These are phyloP conservation scores for Mimumesa dahlbomi DNA, from an alignment of 2,888 invertebrate species.

Conservation along the genomic window DNA sequence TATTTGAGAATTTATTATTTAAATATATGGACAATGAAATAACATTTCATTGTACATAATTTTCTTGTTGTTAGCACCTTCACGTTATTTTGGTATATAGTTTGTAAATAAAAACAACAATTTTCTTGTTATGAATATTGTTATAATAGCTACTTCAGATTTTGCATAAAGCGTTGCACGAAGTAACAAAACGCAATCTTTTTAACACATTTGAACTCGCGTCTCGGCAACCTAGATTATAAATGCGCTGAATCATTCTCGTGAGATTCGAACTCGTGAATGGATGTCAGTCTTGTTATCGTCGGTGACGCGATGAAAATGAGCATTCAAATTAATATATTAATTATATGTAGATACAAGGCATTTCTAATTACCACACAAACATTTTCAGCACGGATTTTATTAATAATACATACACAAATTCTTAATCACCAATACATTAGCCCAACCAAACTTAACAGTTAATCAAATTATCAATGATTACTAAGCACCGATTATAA, in stretches of 20 bases:
- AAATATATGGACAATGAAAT: too few species aligned
- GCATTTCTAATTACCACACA: not conserved
- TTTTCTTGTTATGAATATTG: not conserved
- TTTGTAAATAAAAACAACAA: too few species aligned
- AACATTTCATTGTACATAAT: too few species aligned
- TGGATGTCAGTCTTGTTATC: constrained; percentile 42
- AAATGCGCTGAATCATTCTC: constrained; percentile 41
- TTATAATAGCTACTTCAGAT: not conserved
- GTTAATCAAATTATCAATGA: too few species aligned
- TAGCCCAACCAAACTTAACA: too few species aligned
- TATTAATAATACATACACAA: too few species aligned
- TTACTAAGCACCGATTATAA: too few species aligned
- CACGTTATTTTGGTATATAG: too few species aligned
- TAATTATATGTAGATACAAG: constrained; percentile 28
- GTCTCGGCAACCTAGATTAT: constrained; percentile 28
- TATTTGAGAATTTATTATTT: too few species aligned
- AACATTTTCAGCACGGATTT: not conserved
- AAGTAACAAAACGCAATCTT: constrained; percentile 21
- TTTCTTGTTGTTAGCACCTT: too few species aligned
- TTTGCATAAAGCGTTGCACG: not conserved
- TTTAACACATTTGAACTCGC: constrained; percentile 19
- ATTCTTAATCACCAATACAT: too few species aligned
- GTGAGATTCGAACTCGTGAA: constrained; percentile 27
- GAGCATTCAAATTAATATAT: constrained; percentile 38
- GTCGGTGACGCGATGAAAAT: constrained; percentile 46